phyloP scores from a whole-genome alignment of 2,113 vertebrate species.

The Chionodraco myersi region DNA sequence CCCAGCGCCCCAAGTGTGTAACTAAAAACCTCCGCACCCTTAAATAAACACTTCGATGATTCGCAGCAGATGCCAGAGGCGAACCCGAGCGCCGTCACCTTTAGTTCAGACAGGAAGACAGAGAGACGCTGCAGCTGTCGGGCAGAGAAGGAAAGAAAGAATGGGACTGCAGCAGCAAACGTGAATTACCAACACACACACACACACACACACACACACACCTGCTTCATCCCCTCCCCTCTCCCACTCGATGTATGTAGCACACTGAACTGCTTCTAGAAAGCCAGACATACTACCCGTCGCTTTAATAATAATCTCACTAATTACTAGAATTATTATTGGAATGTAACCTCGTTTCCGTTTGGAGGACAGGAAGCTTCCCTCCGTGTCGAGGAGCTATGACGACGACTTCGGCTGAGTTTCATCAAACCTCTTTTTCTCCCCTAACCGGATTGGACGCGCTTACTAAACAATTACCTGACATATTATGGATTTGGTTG shows the following conservation, averaged over 20 bases:
- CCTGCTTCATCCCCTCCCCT: neutral
- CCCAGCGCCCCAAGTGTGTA: constrained; percentile 34
- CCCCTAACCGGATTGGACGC: constrained; percentile 24
- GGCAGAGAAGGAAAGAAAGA: neutral
- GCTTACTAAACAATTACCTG: constrained; percentile 35
- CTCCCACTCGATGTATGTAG: constrained; percentile 66
- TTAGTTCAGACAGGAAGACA: constrained; percentile 20
- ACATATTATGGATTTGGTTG: constrained; percentile 33
- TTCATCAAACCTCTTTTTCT: constrained; percentile 30
- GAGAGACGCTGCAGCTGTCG: neutral
- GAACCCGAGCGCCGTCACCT: constrained; percentile 63
- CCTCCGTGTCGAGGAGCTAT: constrained; percentile 12
- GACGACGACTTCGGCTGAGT: constrained; percentile 48
- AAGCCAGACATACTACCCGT: constrained; percentile 56
- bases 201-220: neutral
- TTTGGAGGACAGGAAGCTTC: constrained; percentile 67
- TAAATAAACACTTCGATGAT: constrained; percentile 71
- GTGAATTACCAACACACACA: neutral
- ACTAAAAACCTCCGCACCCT: constrained; percentile 48
- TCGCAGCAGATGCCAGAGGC: constrained; percentile 37
- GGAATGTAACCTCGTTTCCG: constrained; percentile 85
- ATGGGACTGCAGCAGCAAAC: neutral
- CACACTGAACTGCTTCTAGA: constrained; percentile 75
- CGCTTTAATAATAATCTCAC: constrained; percentile 73
- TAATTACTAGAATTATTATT: constrained; percentile 84